Evolutionary conservation across 2,113 vertebrate genomes (phyloP).

Genomic region (Girardinichthys multiradiatus): DNA sequence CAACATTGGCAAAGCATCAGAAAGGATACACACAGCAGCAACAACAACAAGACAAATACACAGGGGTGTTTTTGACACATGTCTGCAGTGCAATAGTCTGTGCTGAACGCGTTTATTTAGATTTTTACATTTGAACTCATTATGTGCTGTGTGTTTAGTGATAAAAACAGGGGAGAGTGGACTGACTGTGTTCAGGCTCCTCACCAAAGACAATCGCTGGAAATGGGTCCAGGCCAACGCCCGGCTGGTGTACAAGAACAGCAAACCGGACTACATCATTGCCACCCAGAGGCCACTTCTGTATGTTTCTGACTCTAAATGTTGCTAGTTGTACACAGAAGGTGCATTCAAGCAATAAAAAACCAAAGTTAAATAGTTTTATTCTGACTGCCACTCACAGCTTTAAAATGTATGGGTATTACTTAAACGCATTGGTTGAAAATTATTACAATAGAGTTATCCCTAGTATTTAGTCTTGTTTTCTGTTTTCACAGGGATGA

Average conservation of each 20-base stretch:
- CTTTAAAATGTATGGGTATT: neutral
- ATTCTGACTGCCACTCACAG: neutral
- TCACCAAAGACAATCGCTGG: constrained; percentile 82
- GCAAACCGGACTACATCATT: constrained; percentile 81
- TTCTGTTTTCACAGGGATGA: constrained; percentile 79
- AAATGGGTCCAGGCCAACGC: constrained; percentile 84
- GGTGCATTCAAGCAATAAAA: neutral
- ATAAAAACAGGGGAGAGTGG: constrained; percentile 83
- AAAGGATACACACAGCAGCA: constrained; percentile 59
- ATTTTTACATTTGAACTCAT: neutral
- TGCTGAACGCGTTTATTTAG: neutral
- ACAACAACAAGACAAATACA: constrained; percentile 8
- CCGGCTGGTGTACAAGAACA: constrained; percentile 78
- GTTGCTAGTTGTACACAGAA: no score
- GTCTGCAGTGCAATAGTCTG: neutral
- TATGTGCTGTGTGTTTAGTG: constrained; percentile 69
- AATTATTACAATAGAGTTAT: no score
- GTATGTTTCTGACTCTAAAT: neutral
- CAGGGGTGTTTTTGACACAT: neutral
- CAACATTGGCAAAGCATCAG: constrained; percentile 11
- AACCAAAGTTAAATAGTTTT: neutral
- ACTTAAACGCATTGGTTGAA: neutral
- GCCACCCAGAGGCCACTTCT: constrained; percentile 68
- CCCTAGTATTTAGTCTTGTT: neutral
- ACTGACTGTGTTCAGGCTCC: constrained; percentile 80